phyloP scores from a whole-genome alignment of 2,113 vertebrate species.

The Pantherophis guttatus region DNA sequence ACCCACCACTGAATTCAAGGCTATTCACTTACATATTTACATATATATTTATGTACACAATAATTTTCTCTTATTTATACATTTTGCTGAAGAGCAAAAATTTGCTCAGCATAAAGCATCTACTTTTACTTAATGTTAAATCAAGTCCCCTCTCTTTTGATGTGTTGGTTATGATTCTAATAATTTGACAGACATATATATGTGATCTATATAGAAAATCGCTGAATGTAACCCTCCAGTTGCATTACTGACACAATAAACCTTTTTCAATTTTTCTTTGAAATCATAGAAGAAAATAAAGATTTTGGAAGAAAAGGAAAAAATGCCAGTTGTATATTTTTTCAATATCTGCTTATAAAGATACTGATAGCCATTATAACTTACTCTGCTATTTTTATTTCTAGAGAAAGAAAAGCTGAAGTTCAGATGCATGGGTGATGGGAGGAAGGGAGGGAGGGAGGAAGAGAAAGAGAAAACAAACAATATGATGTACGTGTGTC shows the following conservation, averaged over 20 bases:
- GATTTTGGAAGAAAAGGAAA: not conserved
- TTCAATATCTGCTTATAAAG: not conserved
- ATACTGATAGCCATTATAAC: rapidly evolving
- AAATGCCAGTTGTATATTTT: not conserved
- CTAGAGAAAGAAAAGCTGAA: not conserved
- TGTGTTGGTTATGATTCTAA: not conserved
- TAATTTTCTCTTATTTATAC: not conserved
- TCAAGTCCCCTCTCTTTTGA: not conserved
- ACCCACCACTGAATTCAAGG: not conserved
- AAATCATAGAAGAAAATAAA: not conserved
- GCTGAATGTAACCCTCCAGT: not conserved
- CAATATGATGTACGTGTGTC: not conserved
- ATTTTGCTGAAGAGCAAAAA: not conserved
- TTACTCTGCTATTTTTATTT: not conserved
- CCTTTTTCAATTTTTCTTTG: not conserved
- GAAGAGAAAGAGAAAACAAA: not conserved
- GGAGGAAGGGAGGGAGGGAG: not conserved
- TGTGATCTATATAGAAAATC: not conserved
- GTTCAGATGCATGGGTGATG: not conserved
- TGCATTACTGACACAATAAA: not conserved
- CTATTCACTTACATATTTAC: not conserved
- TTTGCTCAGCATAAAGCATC: not conserved
- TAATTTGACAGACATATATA: not conserved
- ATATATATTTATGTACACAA: not conserved
- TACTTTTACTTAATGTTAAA: not conserved